phyloP scores from a whole-genome alignment of 2,888 invertebrate genomes.

The Trachelus tabidus region DNA sequence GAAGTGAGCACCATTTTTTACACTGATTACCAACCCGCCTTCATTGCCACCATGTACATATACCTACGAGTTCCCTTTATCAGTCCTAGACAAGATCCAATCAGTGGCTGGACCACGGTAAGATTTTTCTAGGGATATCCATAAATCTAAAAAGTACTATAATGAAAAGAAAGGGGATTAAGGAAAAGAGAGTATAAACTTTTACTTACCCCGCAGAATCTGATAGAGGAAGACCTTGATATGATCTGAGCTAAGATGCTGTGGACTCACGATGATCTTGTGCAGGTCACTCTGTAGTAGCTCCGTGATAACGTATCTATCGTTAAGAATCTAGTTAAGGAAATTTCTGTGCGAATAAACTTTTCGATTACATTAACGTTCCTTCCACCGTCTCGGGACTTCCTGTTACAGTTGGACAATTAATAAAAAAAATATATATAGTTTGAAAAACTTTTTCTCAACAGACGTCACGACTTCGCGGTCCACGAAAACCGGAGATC shows the following conservation, averaged over 20 bases:
- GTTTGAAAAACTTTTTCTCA: not conserved
- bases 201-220: slow-evolving; percentile 91
- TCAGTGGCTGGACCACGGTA: not conserved
- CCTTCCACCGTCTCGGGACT: not conserved
- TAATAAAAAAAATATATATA: slow-evolving; percentile 8
- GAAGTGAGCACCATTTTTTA: not conserved
- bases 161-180: not conserved
- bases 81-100: not conserved
- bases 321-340: slow-evolving; percentile 53
- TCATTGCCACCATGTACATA: not conserved
- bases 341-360: slow-evolving; percentile 34
- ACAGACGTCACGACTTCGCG: not conserved
- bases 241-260: slow-evolving; percentile 98
- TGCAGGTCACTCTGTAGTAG: slow-evolving; percentile 99
- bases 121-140: not conserved
- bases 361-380: not conserved
- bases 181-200: slow-evolving; percentile 1
- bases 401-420: slow-evolving; percentile 1
- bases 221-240: slow-evolving; percentile 99
- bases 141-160: not conserved
- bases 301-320: slow-evolving; percentile 99
- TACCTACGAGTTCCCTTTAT: not conserved
- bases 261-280: slow-evolving; percentile 99
- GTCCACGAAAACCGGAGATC: not conserved
- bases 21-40: not conserved